A percentile compares a stretch with the other conserved stretches of the same genome.
Evolutionary conservation across 2,888 invertebrate species (phyloP).

Genomic region (Trypoxylon attenuatum): DNA sequence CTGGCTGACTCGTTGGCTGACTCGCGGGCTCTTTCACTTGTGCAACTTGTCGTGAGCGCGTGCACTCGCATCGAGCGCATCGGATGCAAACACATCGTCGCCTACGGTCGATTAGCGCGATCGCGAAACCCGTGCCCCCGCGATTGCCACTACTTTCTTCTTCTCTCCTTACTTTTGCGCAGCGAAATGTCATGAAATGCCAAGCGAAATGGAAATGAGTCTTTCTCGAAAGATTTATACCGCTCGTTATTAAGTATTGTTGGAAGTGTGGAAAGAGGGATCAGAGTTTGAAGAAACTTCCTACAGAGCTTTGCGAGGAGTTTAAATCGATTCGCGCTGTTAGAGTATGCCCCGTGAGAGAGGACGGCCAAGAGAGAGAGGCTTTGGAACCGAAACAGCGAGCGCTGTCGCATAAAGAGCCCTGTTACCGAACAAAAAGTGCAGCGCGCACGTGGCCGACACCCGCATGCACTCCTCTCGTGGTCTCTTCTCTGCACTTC

Average conservation of each 20-base stretch:
- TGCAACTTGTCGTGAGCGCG: conserved; percentile 55
- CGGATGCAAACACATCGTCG: conserved; percentile 51
- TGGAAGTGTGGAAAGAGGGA: no score
- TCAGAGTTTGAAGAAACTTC: no score
- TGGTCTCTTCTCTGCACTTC: conserved; percentile 37
- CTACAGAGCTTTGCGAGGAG: no score
- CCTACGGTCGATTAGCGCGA: conserved; percentile 54
- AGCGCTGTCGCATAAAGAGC: conserved; percentile 44
- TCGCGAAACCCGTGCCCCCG: conserved; percentile 42
- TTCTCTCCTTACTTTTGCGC: no score
- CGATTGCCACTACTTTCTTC: no score
- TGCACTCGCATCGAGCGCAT: conserved; percentile 20
- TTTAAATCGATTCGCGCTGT: no score
- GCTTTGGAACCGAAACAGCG: conserved; percentile 17
- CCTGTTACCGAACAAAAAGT: conserved; percentile 56
- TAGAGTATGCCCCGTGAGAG: no score
- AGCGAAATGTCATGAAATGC: no score
- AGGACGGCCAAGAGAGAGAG: conserved; percentile 35
- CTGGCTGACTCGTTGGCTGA: conserved; percentile 4
- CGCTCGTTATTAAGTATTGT: no score
- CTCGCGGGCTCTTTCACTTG: conserved; percentile 63
- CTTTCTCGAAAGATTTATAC: no score
- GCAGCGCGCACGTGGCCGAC: conserved; percentile 69
- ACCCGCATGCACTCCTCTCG: conserved; percentile 66
- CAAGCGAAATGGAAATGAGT: no score